A percentile compares a stretch with the other conserved stretches of the same genome.
phyloP scores from a whole-genome alignment of 2,113 vertebrate genomes.

The Mohoua ochrocephala region DNA sequence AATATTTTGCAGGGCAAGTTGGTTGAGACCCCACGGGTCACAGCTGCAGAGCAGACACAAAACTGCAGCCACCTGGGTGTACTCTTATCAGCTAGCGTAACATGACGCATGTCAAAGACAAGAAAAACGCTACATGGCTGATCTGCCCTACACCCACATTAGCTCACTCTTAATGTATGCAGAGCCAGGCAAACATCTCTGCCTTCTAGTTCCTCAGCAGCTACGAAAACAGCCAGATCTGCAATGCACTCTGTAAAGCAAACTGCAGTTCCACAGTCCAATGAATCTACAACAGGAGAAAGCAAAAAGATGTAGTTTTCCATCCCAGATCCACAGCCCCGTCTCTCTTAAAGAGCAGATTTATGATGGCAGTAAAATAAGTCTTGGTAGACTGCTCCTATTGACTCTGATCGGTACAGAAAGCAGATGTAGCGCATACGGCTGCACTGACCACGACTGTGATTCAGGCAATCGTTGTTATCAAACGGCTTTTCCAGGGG shows the following conservation, averaged over 20 bases:
- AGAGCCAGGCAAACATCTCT: constrained; percentile 40
- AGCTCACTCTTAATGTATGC: constrained; percentile 7
- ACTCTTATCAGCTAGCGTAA: not conserved
- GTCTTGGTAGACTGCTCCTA: not conserved
- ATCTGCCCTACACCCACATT: not conserved
- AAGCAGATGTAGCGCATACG: not conserved
- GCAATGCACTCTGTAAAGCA: not conserved
- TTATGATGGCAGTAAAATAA: not conserved
- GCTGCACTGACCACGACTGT: not conserved
- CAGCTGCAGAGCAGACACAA: not conserved
- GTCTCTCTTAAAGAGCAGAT: not conserved
- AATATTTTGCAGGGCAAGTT: constrained; percentile 2
- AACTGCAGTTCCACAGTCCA: not conserved
- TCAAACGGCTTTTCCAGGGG: not conserved
- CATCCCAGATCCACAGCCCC: not conserved
- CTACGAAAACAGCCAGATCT: not conserved
- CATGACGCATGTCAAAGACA: not conserved
- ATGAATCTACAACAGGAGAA: not conserved
- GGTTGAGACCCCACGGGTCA: not conserved
- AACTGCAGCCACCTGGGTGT: not conserved
- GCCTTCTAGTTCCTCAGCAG: not conserved
- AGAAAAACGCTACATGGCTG: not conserved
- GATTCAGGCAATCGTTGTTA: not conserved
- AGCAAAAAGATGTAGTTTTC: not conserved
- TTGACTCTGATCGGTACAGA: not conserved